A percentile compares a stretch with the other conserved stretches of the same genome.
phyloP scores from a whole-genome alignment of 2,113 vertebrate genomes.

The Hippocampus abdominalis region DNA sequence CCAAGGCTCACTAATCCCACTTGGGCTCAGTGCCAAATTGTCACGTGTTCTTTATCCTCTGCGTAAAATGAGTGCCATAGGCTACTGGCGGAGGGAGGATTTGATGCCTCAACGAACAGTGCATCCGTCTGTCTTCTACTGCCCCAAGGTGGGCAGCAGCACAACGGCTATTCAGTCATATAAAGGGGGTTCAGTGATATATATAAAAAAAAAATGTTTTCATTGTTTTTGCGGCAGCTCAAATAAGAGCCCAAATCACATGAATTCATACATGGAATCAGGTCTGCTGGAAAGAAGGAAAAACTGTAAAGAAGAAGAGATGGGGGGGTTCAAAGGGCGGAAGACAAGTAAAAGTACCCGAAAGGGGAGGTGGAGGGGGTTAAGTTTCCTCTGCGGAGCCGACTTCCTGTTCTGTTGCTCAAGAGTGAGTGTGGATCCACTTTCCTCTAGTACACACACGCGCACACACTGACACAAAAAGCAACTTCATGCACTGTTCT shows the following conservation, averaged over 20 bases:
- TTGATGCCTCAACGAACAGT: too few relatives aligned
- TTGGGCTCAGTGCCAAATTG: not conserved
- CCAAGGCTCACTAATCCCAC: not conserved
- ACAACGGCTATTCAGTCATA: too few relatives aligned
- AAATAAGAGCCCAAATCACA: too few relatives aligned
- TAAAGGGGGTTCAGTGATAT: too few relatives aligned
- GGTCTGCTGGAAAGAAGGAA: conserved; percentile 11
- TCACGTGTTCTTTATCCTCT: too few relatives aligned
- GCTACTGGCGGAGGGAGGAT: too few relatives aligned
- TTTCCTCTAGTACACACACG: conserved; percentile 30
- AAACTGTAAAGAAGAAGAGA: conserved; percentile 4
- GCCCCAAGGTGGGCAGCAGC: too few relatives aligned
- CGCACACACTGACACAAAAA: conserved; percentile 44
- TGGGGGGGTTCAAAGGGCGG: conserved; percentile 50
- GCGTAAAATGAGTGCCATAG: too few relatives aligned
- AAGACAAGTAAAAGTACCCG: conserved; percentile 60
- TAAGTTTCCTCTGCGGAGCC: conserved; percentile 63
- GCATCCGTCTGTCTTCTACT: too few relatives aligned
- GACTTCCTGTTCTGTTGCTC: conserved; percentile 64
- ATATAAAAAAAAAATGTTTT: too few relatives aligned
- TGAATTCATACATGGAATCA: not conserved
- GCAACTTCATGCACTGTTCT: conserved; percentile 35
- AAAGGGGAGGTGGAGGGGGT: conserved; percentile 16
- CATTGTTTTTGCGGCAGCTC: too few relatives aligned
- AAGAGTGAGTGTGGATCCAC: conserved; percentile 50